A percentile compares a stretch with the other conserved stretches of the same genome.
These are phyloP conservation scores for Cyprinodon variegatus DNA, from an alignment of 2,113 vertebrate species.

Conservation along the genomic window DNA sequence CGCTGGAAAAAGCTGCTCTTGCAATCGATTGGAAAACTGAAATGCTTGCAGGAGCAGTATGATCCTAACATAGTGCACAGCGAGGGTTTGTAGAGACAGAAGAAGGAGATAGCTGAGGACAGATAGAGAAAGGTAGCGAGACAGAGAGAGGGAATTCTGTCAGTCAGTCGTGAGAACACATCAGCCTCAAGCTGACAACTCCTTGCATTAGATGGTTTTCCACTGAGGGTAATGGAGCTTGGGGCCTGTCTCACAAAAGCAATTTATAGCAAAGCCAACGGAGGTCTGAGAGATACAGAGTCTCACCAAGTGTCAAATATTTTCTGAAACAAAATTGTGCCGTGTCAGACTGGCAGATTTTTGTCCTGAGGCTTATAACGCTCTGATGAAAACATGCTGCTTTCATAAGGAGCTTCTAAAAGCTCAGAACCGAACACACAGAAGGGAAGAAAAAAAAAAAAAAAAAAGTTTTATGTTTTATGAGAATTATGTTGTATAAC, in stretches of 20 bases:
- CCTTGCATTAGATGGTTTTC: constrained; percentile 76
- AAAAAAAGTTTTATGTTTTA: neutral
- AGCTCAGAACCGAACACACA: neutral
- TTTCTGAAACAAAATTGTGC: constrained; percentile 56
- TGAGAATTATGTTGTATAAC: neutral
- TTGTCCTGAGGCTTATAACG: constrained; percentile 30
- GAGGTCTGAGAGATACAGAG: constrained; percentile 58
- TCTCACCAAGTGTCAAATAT: constrained; percentile 56
- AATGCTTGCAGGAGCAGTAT: constrained; percentile 62
- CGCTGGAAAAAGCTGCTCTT: constrained; percentile 44
- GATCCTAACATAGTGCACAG: constrained; percentile 63
- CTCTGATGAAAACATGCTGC: constrained; percentile 20
- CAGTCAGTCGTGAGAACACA: constrained; percentile 69
- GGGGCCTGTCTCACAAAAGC: constrained; percentile 69
- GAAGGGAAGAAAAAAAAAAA: neutral
- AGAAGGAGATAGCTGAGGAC: constrained; percentile 34
- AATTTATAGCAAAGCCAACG: constrained; percentile 69
- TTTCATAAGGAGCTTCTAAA: constrained; percentile 16
- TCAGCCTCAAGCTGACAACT: constrained; percentile 77
- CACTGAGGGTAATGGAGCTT: constrained; percentile 72
- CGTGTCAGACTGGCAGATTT: constrained; percentile 46
- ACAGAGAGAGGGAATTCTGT: constrained; percentile 52
- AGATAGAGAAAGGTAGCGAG: constrained; percentile 18
- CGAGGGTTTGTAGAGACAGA: constrained; percentile 35
- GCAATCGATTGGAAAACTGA: constrained; percentile 76